Evolutionary conservation across 1,140 invertebrate genomes (phyloP).

Genomic region (Drosophila equinoxialis): DNA sequence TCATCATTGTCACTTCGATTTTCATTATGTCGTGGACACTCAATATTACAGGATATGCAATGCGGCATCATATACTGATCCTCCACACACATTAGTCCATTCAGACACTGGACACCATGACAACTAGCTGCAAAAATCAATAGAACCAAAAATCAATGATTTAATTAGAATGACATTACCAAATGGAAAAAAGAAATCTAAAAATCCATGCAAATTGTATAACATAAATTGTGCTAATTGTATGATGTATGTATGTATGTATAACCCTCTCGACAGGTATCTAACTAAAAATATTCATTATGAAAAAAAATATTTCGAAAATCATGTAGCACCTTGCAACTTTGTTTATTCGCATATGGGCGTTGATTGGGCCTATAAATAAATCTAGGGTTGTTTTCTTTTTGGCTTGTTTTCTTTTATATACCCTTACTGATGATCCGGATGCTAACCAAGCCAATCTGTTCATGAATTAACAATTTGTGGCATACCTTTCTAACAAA

Average conservation of each 20-base stretch:
- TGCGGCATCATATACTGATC: slow-evolving; percentile 93
- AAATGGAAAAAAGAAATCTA: not conserved
- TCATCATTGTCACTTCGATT: not conserved
- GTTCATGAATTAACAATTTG: no score
- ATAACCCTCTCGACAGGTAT: not conserved
- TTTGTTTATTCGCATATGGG: slow-evolving; percentile 41
- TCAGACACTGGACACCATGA: slow-evolving; percentile 90
- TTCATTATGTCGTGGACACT: slow-evolving; percentile 84
- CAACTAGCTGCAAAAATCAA: slow-evolving; percentile 86
- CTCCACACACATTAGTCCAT: slow-evolving; percentile 91
- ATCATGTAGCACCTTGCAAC: slow-evolving; percentile 34
- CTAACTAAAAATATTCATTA: not conserved
- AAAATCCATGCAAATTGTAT: not conserved
- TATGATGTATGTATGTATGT: not conserved
- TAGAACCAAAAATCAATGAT: slow-evolving; percentile 27
- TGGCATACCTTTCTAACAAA: no score
- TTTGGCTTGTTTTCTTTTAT: not conserved
- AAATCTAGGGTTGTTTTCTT: slow-evolving; percentile 47
- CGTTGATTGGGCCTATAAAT: slow-evolving; percentile 63
- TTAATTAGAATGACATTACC: not conserved
- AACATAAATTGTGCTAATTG: slow-evolving; percentile 4
- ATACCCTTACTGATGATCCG: not conserved
- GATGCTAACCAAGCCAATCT: no score
- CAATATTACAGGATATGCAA: slow-evolving; percentile 90
- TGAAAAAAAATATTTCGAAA: not conserved